Evolutionary conservation across 2,113 vertebrate genomes (phyloP), one percentile per base, ranked within the genome.

Genomic region (Panurus biarmicus): DNA sequence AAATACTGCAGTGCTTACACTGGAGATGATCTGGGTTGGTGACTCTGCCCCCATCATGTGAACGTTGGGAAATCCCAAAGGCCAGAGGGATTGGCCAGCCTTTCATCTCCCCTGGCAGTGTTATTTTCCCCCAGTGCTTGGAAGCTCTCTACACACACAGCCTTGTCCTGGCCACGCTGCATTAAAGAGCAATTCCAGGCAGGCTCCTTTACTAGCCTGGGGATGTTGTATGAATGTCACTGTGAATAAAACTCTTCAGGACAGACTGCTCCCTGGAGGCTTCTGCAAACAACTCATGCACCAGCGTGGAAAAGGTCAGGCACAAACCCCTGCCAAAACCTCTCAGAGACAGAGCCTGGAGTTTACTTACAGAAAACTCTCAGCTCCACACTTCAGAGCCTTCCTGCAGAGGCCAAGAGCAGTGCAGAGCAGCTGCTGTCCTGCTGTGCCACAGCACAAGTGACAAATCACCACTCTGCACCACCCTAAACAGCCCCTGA

Each of bases 221-320:
- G 76, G 85, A 86, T 51, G 61, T 94, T 96, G 50, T 20, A 17
- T 26, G 72, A 94, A 75, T 42, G 81, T 80, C 89, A 85, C 82
- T 77, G 56, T 45, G 92, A 93, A 87, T 96, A 94, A 94, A 94
- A 73, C 78, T 73, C 87, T 85, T 93, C 42, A 66, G 72, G 84
- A 93, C 10, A 76, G 66, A 86, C 23, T 25, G 54, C 53, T 88
- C 94, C 93, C 95, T 61, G 57, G 85, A 94, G 93, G 61, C 65
- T 64, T 80, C 78, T 79, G 72, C 50, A 84, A 96, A 83, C 69
- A 94, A 85, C 87, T 91, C 65, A 45, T 4, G 75, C 75, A 88
- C 64, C 75, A 88, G 36, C 8, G 69, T 44, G 80, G 84, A 96
- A 94, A 95, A 96, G 95, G 93, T 90, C 93, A 87, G 70, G 83